These are phyloP conservation scores for Crioceris asparagi DNA, from an alignment of 2,888 invertebrate species.

Conservation along the genomic window DNA sequence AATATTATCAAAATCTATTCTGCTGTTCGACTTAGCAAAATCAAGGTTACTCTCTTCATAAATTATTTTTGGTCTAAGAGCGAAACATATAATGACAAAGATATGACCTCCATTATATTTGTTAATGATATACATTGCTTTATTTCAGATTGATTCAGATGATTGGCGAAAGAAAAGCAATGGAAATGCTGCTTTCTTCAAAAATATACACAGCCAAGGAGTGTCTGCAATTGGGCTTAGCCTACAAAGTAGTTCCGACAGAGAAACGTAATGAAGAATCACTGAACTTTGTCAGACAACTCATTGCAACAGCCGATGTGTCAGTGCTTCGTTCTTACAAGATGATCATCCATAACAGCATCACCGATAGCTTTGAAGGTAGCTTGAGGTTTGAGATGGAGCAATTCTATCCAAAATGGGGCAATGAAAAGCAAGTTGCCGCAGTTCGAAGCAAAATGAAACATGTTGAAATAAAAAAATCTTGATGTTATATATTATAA, in stretches of 20 bases:
- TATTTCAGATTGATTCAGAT: conserved; percentile 26
- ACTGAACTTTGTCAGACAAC: conserved; percentile 23
- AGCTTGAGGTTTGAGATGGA: conserved; percentile 22
- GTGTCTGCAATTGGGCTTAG: conserved; percentile 26
- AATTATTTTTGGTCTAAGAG: too few species aligned
- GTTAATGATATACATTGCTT: neutral
- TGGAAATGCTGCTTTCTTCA: conserved; percentile 27
- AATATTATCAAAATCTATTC: too few species aligned
- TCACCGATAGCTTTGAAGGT: conserved; percentile 13
- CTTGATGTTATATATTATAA: too few species aligned
- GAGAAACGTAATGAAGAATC: conserved; percentile 20
- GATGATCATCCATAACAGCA: conserved; percentile 15
- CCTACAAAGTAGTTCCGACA: conserved; percentile 22
- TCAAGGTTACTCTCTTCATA: too few species aligned
- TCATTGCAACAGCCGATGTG: conserved; percentile 22
- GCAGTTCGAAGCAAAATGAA: conserved; percentile 26
- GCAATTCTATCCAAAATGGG: conserved; percentile 28
- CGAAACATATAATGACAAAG: neutral
- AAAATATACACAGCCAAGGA: conserved; percentile 27
- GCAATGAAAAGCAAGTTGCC: conserved; percentile 23
- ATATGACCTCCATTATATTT: conserved; percentile 1
- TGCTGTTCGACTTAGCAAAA: too few species aligned
- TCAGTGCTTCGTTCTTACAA: conserved; percentile 26
- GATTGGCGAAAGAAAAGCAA: conserved; percentile 26
- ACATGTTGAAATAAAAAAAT: conserved; percentile 20